These are phyloP conservation scores for Festucalex cinctus DNA, from an alignment of 2,113 vertebrate species.

Conservation along the genomic window DNA sequence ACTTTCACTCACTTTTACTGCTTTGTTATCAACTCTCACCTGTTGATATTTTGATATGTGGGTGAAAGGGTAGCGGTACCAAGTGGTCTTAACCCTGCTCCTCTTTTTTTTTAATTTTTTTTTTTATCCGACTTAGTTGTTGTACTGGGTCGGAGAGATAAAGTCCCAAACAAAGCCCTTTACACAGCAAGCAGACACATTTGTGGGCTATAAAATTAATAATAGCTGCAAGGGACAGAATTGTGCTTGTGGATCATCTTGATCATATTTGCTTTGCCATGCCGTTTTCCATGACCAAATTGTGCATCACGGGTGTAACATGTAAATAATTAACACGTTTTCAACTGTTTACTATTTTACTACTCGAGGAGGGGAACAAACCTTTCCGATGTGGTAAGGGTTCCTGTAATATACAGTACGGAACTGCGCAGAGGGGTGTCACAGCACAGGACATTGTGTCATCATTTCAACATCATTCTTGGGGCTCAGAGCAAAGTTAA, in stretches of 20 bases:
- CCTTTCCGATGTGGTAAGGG: neutral
- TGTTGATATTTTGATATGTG: neutral
- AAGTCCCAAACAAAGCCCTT: conserved; percentile 55
- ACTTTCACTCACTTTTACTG: neutral
- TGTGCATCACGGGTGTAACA: neutral
- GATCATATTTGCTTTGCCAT: neutral
- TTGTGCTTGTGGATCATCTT: neutral
- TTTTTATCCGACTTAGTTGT: conserved; percentile 57
- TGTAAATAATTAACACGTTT: neutral
- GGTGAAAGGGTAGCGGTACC: conserved; percentile 7
- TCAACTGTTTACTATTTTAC: neutral
- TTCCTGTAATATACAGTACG: neutral
- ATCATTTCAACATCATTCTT: neutral
- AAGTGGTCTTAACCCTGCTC: conserved; percentile 17
- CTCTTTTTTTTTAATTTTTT: conserved; percentile 20
- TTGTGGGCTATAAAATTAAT: neutral
- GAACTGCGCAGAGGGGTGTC: neutral
- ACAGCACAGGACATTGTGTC: neutral
- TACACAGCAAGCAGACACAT: conserved; percentile 36
- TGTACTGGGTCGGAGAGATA: conserved; percentile 32
- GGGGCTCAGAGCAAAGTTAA: too few species aligned
- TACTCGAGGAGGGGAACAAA: neutral
- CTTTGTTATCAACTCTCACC: neutral
- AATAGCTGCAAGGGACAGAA: neutral
- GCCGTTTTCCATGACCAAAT: neutral